Percentiles rank a stretch among this genome's conserved stretches.
Evolutionary conservation across 1,140 invertebrate species (phyloP).

Genomic region (Brachionus koreanus): DNA sequence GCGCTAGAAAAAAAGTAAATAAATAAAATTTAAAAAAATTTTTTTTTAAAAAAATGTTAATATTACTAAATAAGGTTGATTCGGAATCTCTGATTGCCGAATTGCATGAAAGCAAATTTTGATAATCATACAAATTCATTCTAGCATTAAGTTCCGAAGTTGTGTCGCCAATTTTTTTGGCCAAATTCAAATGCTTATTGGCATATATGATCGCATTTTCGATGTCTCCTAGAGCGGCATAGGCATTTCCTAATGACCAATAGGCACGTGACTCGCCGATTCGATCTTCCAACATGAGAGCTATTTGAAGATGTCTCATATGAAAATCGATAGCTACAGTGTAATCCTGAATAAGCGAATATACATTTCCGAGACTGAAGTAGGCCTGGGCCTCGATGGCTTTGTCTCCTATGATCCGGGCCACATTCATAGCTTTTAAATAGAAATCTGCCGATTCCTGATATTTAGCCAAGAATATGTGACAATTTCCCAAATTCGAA

Average conservation of each 20-base stretch:
- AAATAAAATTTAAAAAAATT: too few relatives aligned
- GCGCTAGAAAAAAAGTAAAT: too few relatives aligned
- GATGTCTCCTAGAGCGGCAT: slow-evolving; percentile 86
- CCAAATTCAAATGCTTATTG: slow-evolving; percentile 81
- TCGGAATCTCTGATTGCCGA: slow-evolving; percentile 4
- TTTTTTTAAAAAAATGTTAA: too few relatives aligned
- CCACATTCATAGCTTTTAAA: slow-evolving; percentile 64
- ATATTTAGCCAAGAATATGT: slow-evolving; percentile 15
- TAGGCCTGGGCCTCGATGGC: slow-evolving; percentile 94
- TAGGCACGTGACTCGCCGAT: slow-evolving; percentile 57
- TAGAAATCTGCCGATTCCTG: slow-evolving; percentile 3
- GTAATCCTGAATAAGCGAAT: slow-evolving; percentile 87
- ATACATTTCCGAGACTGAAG: slow-evolving; percentile 93
- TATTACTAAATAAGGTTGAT: slow-evolving; percentile 31
- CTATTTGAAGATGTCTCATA: slow-evolving; percentile 81
- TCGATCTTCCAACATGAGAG: slow-evolving; percentile 76
- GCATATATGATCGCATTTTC: slow-evolving; percentile 83
- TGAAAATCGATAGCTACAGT: slow-evolving; percentile 85
- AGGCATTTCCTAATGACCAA: slow-evolving; percentile 74
- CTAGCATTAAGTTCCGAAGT: slow-evolving; percentile 81
- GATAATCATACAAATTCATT: slow-evolving; percentile 83
- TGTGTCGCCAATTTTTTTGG: slow-evolving; percentile 76
- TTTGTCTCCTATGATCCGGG: slow-evolving; percentile 79
- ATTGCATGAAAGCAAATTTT: slow-evolving; percentile 70
- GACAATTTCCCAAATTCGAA: slow-evolving; percentile 19